These are phyloP conservation scores for Halictus ligatus DNA, from an alignment of 2,888 invertebrate species.

Conservation along the genomic window DNA sequence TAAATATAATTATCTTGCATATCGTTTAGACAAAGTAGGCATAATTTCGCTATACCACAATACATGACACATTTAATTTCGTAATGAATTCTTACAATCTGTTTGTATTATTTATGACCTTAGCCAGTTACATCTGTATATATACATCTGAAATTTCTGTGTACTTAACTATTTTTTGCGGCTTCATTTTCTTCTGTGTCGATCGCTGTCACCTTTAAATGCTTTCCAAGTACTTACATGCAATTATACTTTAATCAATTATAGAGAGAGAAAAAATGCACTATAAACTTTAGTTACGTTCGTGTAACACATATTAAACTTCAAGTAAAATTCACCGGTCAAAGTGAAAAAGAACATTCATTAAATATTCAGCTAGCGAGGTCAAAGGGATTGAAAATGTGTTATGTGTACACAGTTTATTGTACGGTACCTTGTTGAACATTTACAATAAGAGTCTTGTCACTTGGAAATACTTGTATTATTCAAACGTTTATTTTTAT, in stretches of 20 bases:
- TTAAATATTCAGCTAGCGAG: slow-evolving; percentile 56
- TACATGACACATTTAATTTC: slow-evolving; percentile 22
- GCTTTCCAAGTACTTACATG: slow-evolving; percentile 18
- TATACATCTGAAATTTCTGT: slow-evolving; percentile 17
- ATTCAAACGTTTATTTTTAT: slow-evolving; percentile 31
- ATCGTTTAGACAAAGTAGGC: slow-evolving; percentile 28
- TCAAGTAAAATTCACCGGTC: slow-evolving; percentile 42
- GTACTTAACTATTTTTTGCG: slow-evolving; percentile 33
- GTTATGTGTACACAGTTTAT: slow-evolving; percentile 81
- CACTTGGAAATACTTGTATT: slow-evolving; percentile 55
- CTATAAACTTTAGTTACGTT: slow-evolving; percentile 61
- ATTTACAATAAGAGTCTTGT: slow-evolving; percentile 77
- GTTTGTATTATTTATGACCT: slow-evolving; percentile 37
- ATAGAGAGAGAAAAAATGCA: slow-evolving; percentile 18
- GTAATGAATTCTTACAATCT: slow-evolving; percentile 11
- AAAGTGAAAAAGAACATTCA: slow-evolving; percentile 36
- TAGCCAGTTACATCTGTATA: background rate
- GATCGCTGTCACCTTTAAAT: background rate
- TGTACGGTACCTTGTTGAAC: slow-evolving; percentile 81
- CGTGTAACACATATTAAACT: slow-evolving; percentile 66
- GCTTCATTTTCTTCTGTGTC: slow-evolving; percentile 6
- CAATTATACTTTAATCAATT: slow-evolving; percentile 29
- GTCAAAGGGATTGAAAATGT: slow-evolving; percentile 70
- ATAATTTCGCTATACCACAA: slow-evolving; percentile 34
- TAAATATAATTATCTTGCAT: slow-evolving; percentile 30